A percentile compares a stretch with the other conserved stretches of the same genome.
Conservation (phyloP, 2,113 vertebrate genomes). For the Pelodiscus sinensis region DNA sequence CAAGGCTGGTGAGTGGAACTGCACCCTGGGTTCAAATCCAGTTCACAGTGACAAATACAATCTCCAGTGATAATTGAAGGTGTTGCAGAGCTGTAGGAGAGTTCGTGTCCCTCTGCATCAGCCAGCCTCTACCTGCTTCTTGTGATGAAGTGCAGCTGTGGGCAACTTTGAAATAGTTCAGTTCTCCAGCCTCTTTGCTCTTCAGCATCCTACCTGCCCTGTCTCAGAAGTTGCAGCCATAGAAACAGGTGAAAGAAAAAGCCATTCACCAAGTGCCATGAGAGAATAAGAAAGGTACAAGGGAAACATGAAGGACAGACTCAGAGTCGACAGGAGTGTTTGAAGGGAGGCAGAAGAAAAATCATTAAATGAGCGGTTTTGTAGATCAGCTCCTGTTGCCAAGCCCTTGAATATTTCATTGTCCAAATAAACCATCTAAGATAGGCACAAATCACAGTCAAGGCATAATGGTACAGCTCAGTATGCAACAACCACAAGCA, state of each 20-base stretch:
- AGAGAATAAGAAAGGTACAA: background rate
- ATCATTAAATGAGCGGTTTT: background rate
- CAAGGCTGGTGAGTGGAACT: conserved; percentile 12
- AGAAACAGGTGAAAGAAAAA: background rate
- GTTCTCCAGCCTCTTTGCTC: background rate
- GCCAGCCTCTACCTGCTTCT: background rate
- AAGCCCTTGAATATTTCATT: conserved; percentile 21
- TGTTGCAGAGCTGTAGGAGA: conserved; percentile 11
- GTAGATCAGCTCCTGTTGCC: background rate
- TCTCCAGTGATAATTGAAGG: background rate
- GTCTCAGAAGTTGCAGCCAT: conserved; percentile 9
- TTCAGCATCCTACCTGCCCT: background rate
- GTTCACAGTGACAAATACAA: conserved; percentile 36
- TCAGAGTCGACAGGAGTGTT: background rate
- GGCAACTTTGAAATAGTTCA: conserved; percentile 14
- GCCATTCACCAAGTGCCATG: background rate
- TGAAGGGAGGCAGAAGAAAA: background rate
- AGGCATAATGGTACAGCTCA: conserved; percentile 35
- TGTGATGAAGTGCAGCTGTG: conserved; percentile 20
- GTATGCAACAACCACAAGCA: conserved; percentile 9
- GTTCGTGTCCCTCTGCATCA: conserved; percentile 25
- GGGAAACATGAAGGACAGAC: background rate
- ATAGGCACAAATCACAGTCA: background rate
- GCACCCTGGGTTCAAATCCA: conserved; percentile 50
- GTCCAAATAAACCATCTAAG: conserved; percentile 40